These are phyloP conservation scores for Scophthalmus maximus DNA, from an alignment of 2,113 vertebrate genomes.

Conservation along the genomic window DNA sequence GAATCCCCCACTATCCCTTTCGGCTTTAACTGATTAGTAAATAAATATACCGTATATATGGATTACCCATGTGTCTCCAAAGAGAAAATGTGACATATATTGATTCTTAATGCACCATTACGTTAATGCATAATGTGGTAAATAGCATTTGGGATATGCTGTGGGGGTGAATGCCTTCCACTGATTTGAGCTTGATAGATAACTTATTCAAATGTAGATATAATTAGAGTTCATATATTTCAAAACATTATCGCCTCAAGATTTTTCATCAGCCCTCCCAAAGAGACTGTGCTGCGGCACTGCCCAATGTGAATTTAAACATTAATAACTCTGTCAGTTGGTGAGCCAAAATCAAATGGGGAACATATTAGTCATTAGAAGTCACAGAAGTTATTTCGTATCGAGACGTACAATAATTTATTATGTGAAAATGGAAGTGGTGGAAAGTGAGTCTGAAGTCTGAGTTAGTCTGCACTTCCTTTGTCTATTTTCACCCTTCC, in stretches of 20 bases:
- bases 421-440: conserved; percentile 30
- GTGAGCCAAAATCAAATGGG: conserved; percentile 50
- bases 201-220: conserved; percentile 60
- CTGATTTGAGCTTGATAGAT: conserved; percentile 52
- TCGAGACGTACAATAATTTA: conserved; percentile 23
- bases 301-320: conserved; percentile 41
- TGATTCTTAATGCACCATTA: conserved; percentile 48
- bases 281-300: conserved; percentile 38
- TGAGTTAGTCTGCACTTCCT: not conserved
- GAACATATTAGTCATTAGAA: conserved; percentile 41
- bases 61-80: conserved; percentile 12
- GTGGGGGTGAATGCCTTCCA: conserved; percentile 13
- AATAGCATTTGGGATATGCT: conserved; percentile 38
- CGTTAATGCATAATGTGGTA: conserved; percentile 45
- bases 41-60: conserved; percentile 14
- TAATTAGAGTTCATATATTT: conserved; percentile 59
- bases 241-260: conserved; percentile 50
- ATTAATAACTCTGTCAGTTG: conserved; percentile 52
- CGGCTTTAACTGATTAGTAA: conserved; percentile 6
- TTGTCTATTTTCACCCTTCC: not conserved
- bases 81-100: conserved; percentile 40
- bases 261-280: conserved; percentile 39
- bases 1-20: not conserved
- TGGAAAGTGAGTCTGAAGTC: conserved; percentile 5
- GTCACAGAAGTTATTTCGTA: conserved; percentile 37